These are phyloP conservation scores for Calidris pugnax DNA, from an alignment of 2,113 vertebrate genomes.

Conservation along the genomic window DNA sequence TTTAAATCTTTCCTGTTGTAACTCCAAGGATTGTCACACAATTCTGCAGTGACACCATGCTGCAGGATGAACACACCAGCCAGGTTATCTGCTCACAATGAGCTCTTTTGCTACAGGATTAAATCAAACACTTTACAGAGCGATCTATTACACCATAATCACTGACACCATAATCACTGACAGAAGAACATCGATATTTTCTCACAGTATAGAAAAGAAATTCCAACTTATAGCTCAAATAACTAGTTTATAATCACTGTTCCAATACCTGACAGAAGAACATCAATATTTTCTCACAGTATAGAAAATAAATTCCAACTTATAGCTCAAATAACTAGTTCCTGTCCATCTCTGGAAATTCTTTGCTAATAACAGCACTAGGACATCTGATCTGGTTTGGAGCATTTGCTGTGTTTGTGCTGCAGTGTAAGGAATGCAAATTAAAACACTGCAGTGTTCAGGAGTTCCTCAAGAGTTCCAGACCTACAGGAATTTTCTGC, in stretches of 20 bases:
- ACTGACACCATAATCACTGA: too few relatives aligned
- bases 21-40: background rate
- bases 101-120: background rate
- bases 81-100: background rate
- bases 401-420: background rate
- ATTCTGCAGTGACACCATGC: background rate
- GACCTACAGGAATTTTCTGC: background rate
- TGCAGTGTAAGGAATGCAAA: background rate
- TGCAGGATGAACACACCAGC: background rate
- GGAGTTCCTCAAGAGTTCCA: background rate
- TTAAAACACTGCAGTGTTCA: background rate
- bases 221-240: background rate
- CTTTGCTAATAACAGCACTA: background rate
- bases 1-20: background rate
- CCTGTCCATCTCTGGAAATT: background rate
- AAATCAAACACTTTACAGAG: background rate
- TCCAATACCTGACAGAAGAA: background rate
- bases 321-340: background rate
- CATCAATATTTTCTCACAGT: background rate
- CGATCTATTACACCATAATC: background rate
- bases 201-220: background rate
- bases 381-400: background rate
- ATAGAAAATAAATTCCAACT: background rate
- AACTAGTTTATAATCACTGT: too few relatives aligned
- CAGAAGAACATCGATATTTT: background rate